These are phyloP conservation scores for Emys orbicularis DNA, from an alignment of 2,797 vertebrate genomes.

Conservation along the genomic window DNA sequence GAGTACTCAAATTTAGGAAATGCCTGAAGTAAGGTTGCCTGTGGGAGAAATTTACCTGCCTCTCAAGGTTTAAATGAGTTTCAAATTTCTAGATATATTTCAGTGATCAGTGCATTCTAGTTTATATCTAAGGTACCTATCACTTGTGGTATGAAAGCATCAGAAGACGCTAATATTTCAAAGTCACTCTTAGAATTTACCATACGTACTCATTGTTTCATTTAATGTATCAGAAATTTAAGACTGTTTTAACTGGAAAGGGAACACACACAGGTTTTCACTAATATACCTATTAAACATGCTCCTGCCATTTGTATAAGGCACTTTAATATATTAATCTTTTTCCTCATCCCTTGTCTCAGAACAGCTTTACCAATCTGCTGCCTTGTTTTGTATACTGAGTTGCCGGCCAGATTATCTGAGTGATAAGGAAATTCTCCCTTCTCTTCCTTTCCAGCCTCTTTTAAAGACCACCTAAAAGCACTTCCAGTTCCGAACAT, in stretches of 20 bases:
- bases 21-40: background rate
- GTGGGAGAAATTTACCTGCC: background rate
- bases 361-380: background rate
- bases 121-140: background rate
- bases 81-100: background rate
- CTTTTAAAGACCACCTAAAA: background rate
- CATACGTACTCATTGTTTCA: no score
- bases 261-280: background rate
- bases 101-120: background rate
- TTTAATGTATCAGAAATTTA: background rate
- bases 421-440: background rate
- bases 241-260: background rate
- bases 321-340: background rate
- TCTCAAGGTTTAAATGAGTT: background rate
- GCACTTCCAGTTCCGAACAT: background rate
- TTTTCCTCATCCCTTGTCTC: background rate
- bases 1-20: background rate
- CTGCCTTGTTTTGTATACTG: background rate
- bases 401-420: background rate
- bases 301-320: background rate
- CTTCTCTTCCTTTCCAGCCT: background rate
- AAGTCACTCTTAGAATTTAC: background rate
- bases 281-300: background rate
- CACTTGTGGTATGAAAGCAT: background rate
- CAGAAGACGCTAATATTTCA: background rate